phyloP scores from a whole-genome alignment of 2,888 invertebrate species.

The Himalopsyche kuldschensis region DNA sequence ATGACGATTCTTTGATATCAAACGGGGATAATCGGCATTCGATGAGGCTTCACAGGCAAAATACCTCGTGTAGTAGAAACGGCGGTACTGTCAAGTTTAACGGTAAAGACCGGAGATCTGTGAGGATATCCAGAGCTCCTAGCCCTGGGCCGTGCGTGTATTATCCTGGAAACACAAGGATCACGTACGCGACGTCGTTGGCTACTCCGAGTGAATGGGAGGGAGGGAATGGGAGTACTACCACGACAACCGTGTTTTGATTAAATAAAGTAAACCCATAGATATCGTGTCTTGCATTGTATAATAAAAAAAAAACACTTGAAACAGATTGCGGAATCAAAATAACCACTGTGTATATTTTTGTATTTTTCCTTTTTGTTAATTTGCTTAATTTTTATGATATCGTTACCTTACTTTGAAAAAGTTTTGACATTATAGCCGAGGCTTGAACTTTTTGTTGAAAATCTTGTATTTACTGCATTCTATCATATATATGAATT shows the following conservation, averaged over 20 bases:
- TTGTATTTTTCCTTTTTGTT: too few relatives aligned
- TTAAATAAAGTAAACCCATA: not conserved
- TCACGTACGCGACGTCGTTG: slow-evolving; percentile 36
- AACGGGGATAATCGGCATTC: slow-evolving; percentile 74
- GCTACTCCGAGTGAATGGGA: slow-evolving; percentile 38
- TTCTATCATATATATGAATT: too few relatives aligned
- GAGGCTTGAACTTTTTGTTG: too few relatives aligned
- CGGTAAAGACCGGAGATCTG: slow-evolving; percentile 44
- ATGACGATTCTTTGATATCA: slow-evolving; percentile 82
- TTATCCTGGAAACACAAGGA: slow-evolving; percentile 45
- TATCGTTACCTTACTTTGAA: too few relatives aligned
- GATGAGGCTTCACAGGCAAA: slow-evolving; percentile 60
- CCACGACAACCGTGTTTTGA: slow-evolving; percentile 36
- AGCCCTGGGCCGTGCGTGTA: slow-evolving; percentile 54
- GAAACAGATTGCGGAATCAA: too few relatives aligned
- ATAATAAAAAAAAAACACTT: not conserved
- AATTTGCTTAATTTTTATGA: too few relatives aligned
- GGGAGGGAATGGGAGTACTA: slow-evolving; percentile 24
- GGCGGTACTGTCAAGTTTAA: slow-evolving; percentile 45
- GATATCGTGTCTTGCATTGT: not conserved
- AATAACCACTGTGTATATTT: too few relatives aligned
- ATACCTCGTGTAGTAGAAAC: slow-evolving; percentile 44
- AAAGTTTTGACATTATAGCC: too few relatives aligned
- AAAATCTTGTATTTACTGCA: too few relatives aligned
- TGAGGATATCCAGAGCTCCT: slow-evolving; percentile 49